These are phyloP conservation scores for Pyralis farinalis DNA, from an alignment of 2,888 invertebrate species.

Conservation along the genomic window DNA sequence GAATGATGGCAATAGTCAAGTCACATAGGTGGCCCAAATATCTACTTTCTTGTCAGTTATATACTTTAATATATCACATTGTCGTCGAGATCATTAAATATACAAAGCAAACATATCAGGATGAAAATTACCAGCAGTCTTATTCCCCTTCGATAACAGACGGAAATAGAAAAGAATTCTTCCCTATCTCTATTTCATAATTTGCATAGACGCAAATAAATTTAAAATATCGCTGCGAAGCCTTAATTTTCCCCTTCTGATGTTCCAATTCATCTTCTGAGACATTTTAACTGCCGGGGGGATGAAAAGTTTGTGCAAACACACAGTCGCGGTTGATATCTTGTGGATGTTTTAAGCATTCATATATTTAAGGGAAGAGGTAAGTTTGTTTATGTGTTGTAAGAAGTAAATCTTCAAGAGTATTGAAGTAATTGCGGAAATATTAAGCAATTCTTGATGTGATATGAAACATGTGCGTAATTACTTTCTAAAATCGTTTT, in stretches of 20 bases:
- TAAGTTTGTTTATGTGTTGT: background rate
- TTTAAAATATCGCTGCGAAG: conserved; percentile 72
- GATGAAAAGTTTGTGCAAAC: conserved; percentile 10
- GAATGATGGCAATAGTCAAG: too few relatives aligned
- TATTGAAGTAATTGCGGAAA: background rate
- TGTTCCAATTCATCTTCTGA: conserved; percentile 56
- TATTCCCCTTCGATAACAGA: conserved; percentile 64
- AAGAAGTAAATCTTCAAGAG: background rate
- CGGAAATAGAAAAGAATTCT: conserved; percentile 52
- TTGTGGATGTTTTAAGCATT: background rate
- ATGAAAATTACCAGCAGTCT: conserved; percentile 54
- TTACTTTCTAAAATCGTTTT: background rate
- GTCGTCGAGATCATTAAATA: conserved; percentile 38
- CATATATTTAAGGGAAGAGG: background rate
- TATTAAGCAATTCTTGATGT: background rate
- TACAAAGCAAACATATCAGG: conserved; percentile 58
- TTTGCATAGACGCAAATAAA: conserved; percentile 78
- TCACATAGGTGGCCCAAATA: too few relatives aligned
- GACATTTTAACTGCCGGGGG: conserved; percentile 23
- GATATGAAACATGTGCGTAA: background rate
- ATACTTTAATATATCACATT: too few relatives aligned
- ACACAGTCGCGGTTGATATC: conserved; percentile 2
- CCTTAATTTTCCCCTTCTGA: conserved; percentile 64
- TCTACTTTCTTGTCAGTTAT: too few relatives aligned
- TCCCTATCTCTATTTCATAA: conserved; percentile 74